Evolutionary conservation across 2,888 invertebrate species (phyloP), one percentile per base, ranked within the genome.

Genomic region (Heliconius charithonia): DNA sequence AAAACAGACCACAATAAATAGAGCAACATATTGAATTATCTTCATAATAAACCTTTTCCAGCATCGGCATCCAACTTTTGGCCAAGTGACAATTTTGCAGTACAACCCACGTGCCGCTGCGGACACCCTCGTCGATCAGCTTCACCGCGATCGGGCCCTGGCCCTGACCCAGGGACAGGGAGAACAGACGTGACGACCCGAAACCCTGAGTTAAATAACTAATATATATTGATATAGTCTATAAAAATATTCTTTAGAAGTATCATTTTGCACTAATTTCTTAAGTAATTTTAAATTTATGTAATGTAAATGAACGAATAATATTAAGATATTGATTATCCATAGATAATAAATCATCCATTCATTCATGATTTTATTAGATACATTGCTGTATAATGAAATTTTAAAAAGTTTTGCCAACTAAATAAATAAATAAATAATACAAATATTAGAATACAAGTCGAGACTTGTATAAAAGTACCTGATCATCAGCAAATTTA

Each of bases 61-160:
- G 92, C 72, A 97, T 96, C 0, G 97, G 97, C 99, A 99, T 99
- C 96, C 98, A 99, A 86, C 98, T 98, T 86, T 98, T 97, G 0
- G 99, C 99, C 85, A 99, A 94, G 89, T 99, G 99, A 88, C 99
- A 99, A 92, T 99, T 99, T 94, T 99, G 99, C 76, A 99, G 92
- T 27, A 99, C 97, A 0, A 99, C 98, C 99, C 99, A 99, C 71
- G 97, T 97, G 1, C 99, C 99, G 83, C 96, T 96, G 84, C 96
- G 96, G 0, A 97, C 96, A 1, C 98, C 99, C 82, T 97, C 97
- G 73, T 97, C 97, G 77, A 99, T 98, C 91, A 98, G 95, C 87
- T 96, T 97, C 32, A 98, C 96, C 0, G 99, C 99, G 84, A 98
- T 97, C 0, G 97, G 97, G 3, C 98, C 99, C 93, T 99, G 99